Base-by-base conservation (phyloP, 2,888 invertebrate species). In the Busseola fusca region DNA sequence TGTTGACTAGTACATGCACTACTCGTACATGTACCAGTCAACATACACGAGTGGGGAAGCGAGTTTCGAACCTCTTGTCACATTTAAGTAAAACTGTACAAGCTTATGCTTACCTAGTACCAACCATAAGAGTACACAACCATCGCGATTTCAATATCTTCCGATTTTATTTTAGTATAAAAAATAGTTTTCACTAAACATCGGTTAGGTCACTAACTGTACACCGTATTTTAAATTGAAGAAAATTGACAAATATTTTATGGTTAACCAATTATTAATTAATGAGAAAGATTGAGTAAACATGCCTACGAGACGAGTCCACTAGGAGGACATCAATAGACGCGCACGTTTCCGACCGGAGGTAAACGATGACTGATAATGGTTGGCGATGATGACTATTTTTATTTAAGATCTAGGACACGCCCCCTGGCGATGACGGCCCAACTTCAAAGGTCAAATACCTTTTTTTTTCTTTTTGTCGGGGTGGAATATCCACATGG, bases 281-380 rank as follows among this genome's bases (percentile, higher is more conserved):
- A 71, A 75, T 77, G 58, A 64, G 59, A 69, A 79, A 66, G 62
- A 76, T 62, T 50, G 56, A 69, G 63, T 62, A 78, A 83, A 78
- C 60, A 69, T 58, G 75, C 67, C 64, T 76, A 69, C 63, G 63
- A 70, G 27, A 74, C 18, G 30, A 72, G 64, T 76, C 78, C 66
- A 82, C 77, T 78, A 68, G 72, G 67, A 56, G 54, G 48, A 59
- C 76, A 58, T 81, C 56, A 64, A 68, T 69, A 73, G 69, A 79
- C 73, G 68, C 85, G 75, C 66, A 85, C 85, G 84, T 78, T 66
- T 68, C 68, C 67, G 74, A 72, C 75, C 69, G 56, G 50, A 73
- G 82, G 74, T 81, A 70, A 79, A 45, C 82, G 79, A 69, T 85
- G 76, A 85, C 81, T 85, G 84, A 77, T 84, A 78, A 63, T 80